Evolutionary conservation across 2,797 vertebrate genomes (phyloP).

Genomic region (Myripristis jacobus): DNA sequence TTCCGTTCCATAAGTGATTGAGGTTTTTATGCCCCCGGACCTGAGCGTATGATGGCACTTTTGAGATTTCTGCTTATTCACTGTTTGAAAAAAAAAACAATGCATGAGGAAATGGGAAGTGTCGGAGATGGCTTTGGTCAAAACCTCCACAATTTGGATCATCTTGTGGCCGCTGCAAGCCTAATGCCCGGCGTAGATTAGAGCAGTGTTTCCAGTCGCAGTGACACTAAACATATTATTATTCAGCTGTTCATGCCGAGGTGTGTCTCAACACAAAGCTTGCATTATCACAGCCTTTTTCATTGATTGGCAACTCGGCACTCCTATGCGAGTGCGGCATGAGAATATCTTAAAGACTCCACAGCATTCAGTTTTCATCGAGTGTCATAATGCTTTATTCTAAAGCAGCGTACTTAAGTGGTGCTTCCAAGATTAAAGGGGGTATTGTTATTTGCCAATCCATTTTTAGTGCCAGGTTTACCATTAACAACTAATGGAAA

Average conservation of each 20-base stretch:
- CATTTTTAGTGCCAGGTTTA: slow-evolving; percentile 57
- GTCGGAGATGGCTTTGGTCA: slow-evolving; percentile 46
- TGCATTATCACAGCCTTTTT: slow-evolving; percentile 7
- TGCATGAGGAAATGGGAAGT: slow-evolving; percentile 49
- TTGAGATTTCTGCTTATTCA: slow-evolving; percentile 47
- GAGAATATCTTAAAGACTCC: slow-evolving; percentile 18
- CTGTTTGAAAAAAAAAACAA: slow-evolving; percentile 52
- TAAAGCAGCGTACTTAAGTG: slow-evolving; percentile 9
- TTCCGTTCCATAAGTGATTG: slow-evolving; percentile 61
- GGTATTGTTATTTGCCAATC: slow-evolving; percentile 61
- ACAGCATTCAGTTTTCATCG: neutral
- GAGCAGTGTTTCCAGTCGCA: slow-evolving; percentile 20
- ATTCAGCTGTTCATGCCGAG: neutral
- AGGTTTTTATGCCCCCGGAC: slow-evolving; percentile 47
- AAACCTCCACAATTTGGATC: slow-evolving; percentile 21
- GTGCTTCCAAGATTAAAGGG: slow-evolving; percentile 31
- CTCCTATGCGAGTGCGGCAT: neutral
- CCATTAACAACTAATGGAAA: slow-evolving; percentile 66
- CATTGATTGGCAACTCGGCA: neutral
- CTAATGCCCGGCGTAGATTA: slow-evolving; percentile 17
- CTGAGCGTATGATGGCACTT: slow-evolving; percentile 38
- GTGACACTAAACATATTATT: neutral
- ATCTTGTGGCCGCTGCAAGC: slow-evolving; percentile 30
- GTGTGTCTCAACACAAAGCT: neutral
- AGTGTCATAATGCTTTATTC: slow-evolving; percentile 20